phyloP scores from a whole-genome alignment of 2,888 invertebrate species.

The Neoitamus cyanurus region DNA sequence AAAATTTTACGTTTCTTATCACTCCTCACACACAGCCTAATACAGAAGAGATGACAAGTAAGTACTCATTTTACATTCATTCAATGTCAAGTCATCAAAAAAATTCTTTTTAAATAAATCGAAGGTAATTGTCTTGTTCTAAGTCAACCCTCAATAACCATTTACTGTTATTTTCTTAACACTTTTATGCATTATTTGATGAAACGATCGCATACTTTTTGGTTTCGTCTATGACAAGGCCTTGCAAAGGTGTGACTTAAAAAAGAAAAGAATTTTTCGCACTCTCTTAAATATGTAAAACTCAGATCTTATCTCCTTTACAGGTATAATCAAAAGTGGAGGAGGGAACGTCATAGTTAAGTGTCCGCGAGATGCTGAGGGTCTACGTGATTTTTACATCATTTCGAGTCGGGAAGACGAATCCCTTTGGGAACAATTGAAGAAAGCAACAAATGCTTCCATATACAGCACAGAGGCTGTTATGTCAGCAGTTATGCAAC shows the following conservation, averaged over 20 bases:
- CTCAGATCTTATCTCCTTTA: neutral
- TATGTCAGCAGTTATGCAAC: slow-evolving; percentile 58
- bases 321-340: slow-evolving; percentile 57
- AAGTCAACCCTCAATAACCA: no score
- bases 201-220: no score
- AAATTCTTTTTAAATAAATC: no score
- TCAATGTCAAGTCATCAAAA: neutral
- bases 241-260: no score
- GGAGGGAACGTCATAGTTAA: slow-evolving; percentile 55
- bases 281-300: neutral
- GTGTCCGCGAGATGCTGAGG: slow-evolving; percentile 39
- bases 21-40: slow-evolving; percentile 56
- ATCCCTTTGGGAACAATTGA: slow-evolving; percentile 56
- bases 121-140: no score
- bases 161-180: no score
- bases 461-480: slow-evolving; percentile 57
- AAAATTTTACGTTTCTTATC: slow-evolving; percentile 56
- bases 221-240: no score
- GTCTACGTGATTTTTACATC: slow-evolving; percentile 53
- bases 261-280: no score
- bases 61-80: neutral
- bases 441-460: slow-evolving; percentile 54
- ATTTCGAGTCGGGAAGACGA: slow-evolving; percentile 56
- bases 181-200: no score
- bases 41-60: slow-evolving; percentile 57